Base-by-base conservation (phyloP, 2,113 vertebrate species). In the Anseranas semipalmata region DNA sequence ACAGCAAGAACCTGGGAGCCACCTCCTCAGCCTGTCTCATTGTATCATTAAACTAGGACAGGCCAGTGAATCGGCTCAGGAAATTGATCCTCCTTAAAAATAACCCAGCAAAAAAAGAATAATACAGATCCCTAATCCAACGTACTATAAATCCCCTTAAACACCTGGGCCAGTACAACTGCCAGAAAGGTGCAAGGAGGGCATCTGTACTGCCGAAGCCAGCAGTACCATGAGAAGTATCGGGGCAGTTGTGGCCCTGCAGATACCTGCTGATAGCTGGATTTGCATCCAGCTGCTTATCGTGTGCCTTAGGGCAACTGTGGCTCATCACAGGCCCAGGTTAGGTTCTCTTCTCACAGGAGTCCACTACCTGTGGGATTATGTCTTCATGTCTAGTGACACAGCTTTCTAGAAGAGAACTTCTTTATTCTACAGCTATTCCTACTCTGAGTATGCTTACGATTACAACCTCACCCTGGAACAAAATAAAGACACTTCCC, bases 31-130 rank as follows among this genome's bases (percentile, higher is more conserved):
- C 55, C 76, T 78, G 32, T 14, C 27, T 52, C 65, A 75, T 35
- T 4, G 0, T 59, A 90, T 76, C 79, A 84, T 62, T 73, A 92
- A 77, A 74, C 41, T 70, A 67, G 35, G 82, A 21, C 85, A 88
- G 46, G 71, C 5, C 27, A 65, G 48, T 18, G 25, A 91, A 85
- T 22, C 65, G 63, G 66, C 35, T 94, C 70, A 89, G 50, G 77
- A 81, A 94, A 91, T 4, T 71, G 52, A 91, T 87, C 56, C 73
- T 91, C 65, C 77, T 82, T 87, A 81, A 87, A 92, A 92, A 78
- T 87, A 95, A 85, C 87, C 33, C 43, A 60, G 33, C 33, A 77
- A 90, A 70, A 80, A 52, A 60, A 72, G 79, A 88, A 60, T 66
- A 87, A 55, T 20, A 59, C 15, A 63, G 79, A 84, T 89, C 30